phyloP scores from a whole-genome alignment of 2,888 invertebrate genomes.

The Deladenus siricidicola region DNA sequence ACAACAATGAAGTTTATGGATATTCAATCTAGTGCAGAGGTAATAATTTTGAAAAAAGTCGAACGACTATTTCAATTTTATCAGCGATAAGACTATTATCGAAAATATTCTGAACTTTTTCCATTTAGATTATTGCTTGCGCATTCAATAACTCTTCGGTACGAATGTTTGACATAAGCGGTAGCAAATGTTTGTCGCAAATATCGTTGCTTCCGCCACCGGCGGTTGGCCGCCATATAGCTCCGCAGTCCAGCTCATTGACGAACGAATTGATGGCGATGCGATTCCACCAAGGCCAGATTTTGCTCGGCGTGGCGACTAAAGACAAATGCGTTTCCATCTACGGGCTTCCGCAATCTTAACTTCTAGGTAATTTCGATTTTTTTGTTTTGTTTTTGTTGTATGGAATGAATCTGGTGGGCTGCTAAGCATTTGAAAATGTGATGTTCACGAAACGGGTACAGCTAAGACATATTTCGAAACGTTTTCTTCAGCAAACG shows the following conservation, averaged over 20 bases:
- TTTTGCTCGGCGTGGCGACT: not conserved
- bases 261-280: slow-evolving; percentile 1
- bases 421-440: no score
- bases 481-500: no score
- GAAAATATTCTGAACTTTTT: not conserved
- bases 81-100: no score
- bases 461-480: no score
- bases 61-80: no score
- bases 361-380: no score
- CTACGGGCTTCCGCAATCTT: no score
- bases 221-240: not conserved
- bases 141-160: slow-evolving; percentile 22
- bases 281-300: slow-evolving; percentile 15
- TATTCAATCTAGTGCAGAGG: slow-evolving; percentile 22
- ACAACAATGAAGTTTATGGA: slow-evolving; percentile 18
- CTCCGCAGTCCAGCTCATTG: not conserved
- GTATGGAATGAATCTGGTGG: no score
- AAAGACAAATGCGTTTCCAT: no score
- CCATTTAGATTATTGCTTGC: slow-evolving; percentile 29
- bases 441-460: no score
- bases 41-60: no score
- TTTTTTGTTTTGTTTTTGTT: no score
- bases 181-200: slow-evolving; percentile 22
- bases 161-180: slow-evolving; percentile 25
- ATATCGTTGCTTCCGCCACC: slow-evolving; percentile 3